Percentiles rank a stretch among this genome's conserved stretches.
phyloP scores from a whole-genome alignment of 1,140 invertebrate species.

The Sycobia sp. region DNA sequence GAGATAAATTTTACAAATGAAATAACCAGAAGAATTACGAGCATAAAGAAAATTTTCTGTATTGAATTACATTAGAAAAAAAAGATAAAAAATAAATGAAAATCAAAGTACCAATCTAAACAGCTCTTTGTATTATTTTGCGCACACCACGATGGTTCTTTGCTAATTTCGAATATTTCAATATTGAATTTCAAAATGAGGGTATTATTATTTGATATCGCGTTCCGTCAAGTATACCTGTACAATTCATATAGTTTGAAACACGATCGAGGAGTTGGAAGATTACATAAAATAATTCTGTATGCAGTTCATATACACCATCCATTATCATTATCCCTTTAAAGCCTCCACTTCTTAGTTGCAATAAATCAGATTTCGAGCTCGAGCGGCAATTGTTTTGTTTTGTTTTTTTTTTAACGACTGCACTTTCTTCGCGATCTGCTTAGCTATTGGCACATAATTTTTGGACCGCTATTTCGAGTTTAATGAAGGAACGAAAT shows the following conservation, averaged over 20 bases:
- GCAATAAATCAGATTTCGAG: background rate
- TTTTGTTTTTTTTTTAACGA: constrained; percentile 47
- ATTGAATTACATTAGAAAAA: too few relatives aligned
- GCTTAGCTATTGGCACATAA: constrained; percentile 56
- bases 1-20: too few relatives aligned
- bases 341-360: background rate
- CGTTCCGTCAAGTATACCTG: background rate
- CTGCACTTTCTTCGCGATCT: too few relatives aligned
- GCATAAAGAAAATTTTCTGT: too few relatives aligned
- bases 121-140: too few relatives aligned
- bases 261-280: constrained; percentile 27
- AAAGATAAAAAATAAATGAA: too few relatives aligned
- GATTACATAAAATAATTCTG: constrained; percentile 57
- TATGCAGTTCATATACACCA: constrained; percentile 36
- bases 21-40: too few relatives aligned
- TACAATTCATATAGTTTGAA: constrained; percentile 19
- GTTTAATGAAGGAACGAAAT: constrained; percentile 31
- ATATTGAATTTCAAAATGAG: background rate
- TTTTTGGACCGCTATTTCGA: constrained; percentile 52
- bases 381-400: constrained; percentile 36
- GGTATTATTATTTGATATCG: background rate
- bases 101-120: too few relatives aligned
- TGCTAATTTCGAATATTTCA: too few relatives aligned
- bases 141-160: too few relatives aligned
- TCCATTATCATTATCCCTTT: constrained; percentile 5